Evolutionary conservation across 2,797 vertebrate genomes (phyloP).

Genomic region (Dallia pectoralis): DNA sequence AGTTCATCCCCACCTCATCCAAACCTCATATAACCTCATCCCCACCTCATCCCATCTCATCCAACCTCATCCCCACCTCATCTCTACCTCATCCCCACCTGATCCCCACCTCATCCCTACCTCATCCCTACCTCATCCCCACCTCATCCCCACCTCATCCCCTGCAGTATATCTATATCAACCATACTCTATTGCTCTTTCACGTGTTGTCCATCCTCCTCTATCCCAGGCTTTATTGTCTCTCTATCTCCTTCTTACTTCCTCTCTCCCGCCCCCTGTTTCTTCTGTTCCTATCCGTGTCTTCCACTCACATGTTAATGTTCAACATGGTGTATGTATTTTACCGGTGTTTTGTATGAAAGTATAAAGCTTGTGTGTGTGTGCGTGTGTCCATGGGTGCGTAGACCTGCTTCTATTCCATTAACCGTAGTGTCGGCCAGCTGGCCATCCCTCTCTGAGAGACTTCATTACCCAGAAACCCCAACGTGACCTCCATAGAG

Average conservation of each 20-base stretch:
- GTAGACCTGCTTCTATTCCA: neutral
- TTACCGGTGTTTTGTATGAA: neutral
- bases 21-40: too few relatives aligned
- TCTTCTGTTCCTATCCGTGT: neutral
- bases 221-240: neutral
- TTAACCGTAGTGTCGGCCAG: neutral
- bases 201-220: neutral
- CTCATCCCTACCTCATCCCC: conserved; percentile 61
- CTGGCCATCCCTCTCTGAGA: conserved; percentile 33
- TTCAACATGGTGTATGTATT: neutral
- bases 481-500: conserved; percentile 62
- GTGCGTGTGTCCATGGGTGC: conserved; percentile 10
- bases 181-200: neutral
- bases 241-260: neutral
- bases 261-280: conserved; percentile 1
- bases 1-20: too few relatives aligned
- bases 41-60: too few relatives aligned
- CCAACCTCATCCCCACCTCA: too few relatives aligned
- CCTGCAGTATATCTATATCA: conserved; percentile 31
- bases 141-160: conserved; percentile 41
- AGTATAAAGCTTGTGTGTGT: neutral
- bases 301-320: neutral
- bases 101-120: too few relatives aligned
- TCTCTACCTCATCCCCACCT: too few relatives aligned
- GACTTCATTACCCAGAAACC: conserved; percentile 60